phyloP scores from a whole-genome alignment of 2,797 vertebrate species.

The Muscicapa striata region DNA sequence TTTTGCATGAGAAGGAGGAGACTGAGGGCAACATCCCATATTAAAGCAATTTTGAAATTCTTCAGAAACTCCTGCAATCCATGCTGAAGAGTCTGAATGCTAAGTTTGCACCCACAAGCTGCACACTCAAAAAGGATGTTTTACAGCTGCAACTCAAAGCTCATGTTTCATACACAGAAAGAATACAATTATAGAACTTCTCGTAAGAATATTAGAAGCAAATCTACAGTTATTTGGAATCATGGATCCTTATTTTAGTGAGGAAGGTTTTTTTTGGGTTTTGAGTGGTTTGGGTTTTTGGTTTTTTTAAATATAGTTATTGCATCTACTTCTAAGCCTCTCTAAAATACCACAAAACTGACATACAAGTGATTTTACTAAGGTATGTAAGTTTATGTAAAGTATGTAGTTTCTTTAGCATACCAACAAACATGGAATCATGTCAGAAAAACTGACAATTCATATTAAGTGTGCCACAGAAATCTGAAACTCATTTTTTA shows the following conservation, averaged over 20 bases:
- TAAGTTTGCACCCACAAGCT: background rate
- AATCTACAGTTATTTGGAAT: background rate
- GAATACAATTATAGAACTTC: background rate
- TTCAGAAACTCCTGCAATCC: background rate
- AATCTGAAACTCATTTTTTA: background rate
- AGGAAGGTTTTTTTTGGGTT: background rate
- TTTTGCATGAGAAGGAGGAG: slow-evolving; percentile 18
- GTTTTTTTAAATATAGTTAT: background rate
- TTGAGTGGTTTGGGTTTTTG: background rate
- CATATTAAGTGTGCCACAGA: background rate
- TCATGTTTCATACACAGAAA: background rate
- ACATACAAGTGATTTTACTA: background rate
- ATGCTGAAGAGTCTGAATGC: background rate
- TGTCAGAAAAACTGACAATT: background rate
- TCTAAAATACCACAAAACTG: background rate
- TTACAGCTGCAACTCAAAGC: background rate
- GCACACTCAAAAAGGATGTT: background rate
- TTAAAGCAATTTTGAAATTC: slow-evolving; percentile 11
- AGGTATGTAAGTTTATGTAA: background rate
- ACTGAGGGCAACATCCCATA: background rate
- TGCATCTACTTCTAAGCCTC: background rate
- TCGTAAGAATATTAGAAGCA: background rate
- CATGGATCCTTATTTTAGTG: background rate
- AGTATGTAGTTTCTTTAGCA: background rate
- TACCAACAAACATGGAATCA: background rate